These are phyloP conservation scores for Drosophila melanica DNA, from an alignment of 1,140 invertebrate species.

Conservation along the genomic window DNA sequence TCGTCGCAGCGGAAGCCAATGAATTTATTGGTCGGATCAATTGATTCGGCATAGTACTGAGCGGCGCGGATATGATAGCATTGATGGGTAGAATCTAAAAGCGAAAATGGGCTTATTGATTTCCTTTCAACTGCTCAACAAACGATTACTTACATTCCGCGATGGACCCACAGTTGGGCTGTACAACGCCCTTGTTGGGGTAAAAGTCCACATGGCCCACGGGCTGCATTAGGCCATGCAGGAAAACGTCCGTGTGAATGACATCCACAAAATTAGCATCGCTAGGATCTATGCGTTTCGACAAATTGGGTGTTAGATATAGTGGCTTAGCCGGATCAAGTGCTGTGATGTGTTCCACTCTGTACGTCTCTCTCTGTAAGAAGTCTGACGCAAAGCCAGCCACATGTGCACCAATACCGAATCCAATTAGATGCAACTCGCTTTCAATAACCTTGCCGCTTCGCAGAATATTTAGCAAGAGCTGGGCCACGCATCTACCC, in stretches of 20 bases:
- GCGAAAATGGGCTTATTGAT: neutral
- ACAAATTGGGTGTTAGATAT: neutral
- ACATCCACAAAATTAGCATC: slow-evolving; percentile 53
- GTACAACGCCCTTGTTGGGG: slow-evolving; percentile 36
- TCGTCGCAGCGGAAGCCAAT: slow-evolving; percentile 18
- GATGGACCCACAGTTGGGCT: slow-evolving; percentile 44
- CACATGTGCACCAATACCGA: slow-evolving; percentile 46
- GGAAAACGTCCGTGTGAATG: slow-evolving; percentile 47
- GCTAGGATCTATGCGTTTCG: slow-evolving; percentile 19
- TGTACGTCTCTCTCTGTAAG: neutral
- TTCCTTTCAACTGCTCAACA: neutral
- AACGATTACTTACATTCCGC: slow-evolving; percentile 6
- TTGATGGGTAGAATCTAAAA: slow-evolving; percentile 7
- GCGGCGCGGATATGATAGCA: slow-evolving; percentile 45
- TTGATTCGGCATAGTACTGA: slow-evolving; percentile 44
- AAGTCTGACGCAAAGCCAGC: slow-evolving; percentile 1
- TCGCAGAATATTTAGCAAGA: neutral
- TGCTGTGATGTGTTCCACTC: slow-evolving; percentile 30
- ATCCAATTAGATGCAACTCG: slow-evolving; percentile 45
- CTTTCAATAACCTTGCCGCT: neutral
- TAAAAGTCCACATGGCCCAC: slow-evolving; percentile 51
- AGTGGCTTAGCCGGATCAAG: slow-evolving; percentile 50
- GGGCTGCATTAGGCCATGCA: slow-evolving; percentile 32
- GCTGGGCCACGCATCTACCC: slow-evolving; percentile 19
- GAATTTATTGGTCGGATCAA: slow-evolving; percentile 1